Base-by-base conservation (phyloP, 2,113 vertebrate species). In the Motacilla tschutschensis region DNA sequence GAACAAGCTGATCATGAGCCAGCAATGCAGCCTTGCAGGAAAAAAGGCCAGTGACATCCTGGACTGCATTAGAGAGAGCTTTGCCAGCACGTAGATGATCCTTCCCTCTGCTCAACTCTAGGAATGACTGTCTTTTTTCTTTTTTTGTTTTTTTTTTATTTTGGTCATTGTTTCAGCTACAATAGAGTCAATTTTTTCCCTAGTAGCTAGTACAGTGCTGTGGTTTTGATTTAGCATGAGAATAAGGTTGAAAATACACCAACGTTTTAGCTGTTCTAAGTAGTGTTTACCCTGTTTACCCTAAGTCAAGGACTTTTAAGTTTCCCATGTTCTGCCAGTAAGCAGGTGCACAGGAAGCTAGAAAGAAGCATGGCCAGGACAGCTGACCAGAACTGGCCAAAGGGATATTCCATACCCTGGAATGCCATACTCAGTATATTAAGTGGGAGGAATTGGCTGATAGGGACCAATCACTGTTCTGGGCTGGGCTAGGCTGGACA, bases 381-480 rank as follows among this genome's bases (percentile, higher is more conserved):
- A 50, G 28, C 43, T 71, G 74, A 71, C 26, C 26, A 57, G n/a
- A 71, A 24, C 26, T 57, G 36, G 5, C 15, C 58, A 43, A 38
- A 64, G 26, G 18, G n/a, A 9, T 20, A 17, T 38, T 71, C 43
- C 22, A 28, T 25, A 50, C 8, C n/a, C 38, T 57, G 21, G 12
- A 71, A 50, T 50, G 22, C n/a, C 36, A 48, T 8, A 2, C 10
- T 50, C 10, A 16, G 28, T n/a, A 7, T 28, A n/a, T 43, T 41
- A 24, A 43, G 4, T n/a, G n/a, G 2, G 28, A 4, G 6, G 6
- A 50, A 5, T 57, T 55, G 18, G 18, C 21, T 63, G 48, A 21
- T 12, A 9, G 21, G 35, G 29, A 13, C 35, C 0, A 0, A 19
- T 24, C 3, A 8, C 10, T 41, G 20, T 14, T 41, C 47, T 40